These are phyloP conservation scores for Channa striata DNA, from an alignment of 2,797 vertebrate genomes.

Conservation along the genomic window DNA sequence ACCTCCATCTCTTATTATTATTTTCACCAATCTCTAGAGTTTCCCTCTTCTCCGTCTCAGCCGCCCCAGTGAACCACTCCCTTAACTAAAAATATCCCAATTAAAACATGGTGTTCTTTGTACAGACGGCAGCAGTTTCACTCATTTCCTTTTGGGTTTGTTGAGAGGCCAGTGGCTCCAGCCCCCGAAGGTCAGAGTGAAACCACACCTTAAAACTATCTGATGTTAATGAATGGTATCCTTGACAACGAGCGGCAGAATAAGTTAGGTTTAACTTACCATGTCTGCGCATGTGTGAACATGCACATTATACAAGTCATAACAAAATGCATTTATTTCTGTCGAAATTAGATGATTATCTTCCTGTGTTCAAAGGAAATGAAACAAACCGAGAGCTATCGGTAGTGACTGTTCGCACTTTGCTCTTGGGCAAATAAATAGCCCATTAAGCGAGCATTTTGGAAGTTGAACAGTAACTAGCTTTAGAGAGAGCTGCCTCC, in stretches of 20 bases:
- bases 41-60: not conserved
- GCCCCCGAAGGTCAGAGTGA: constrained; percentile 41
- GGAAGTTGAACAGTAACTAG: constrained; percentile 80
- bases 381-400: constrained; percentile 68
- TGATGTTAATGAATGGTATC: constrained; percentile 72
- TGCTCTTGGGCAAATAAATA: constrained; percentile 81
- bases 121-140: constrained; percentile 38
- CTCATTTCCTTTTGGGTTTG: constrained; percentile 50
- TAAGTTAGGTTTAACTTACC: constrained; percentile 51
- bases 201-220: constrained; percentile 23
- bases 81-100: constrained; percentile 54
- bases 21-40: constrained; percentile 7
- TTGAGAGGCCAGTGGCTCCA: constrained; percentile 36
- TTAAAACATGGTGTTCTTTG: constrained; percentile 56
- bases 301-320: constrained; percentile 13
- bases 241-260: constrained; percentile 70
- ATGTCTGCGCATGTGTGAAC: constrained; percentile 35
- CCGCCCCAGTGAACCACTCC: constrained; percentile 17
- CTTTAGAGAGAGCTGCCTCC: constrained; percentile 73
- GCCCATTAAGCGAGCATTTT: constrained; percentile 80
- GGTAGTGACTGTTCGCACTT: constrained; percentile 71
- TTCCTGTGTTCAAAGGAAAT: constrained; percentile 51
- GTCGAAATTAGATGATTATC: constrained; percentile 51
- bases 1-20: constrained; percentile 26
- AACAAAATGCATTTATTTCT: constrained; percentile 31